Percentiles rank a stretch among this genome's conserved stretches.
These are phyloP conservation scores for Pyrochroa serraticornis DNA, from an alignment of 2,888 invertebrate genomes.

Conservation along the genomic window DNA sequence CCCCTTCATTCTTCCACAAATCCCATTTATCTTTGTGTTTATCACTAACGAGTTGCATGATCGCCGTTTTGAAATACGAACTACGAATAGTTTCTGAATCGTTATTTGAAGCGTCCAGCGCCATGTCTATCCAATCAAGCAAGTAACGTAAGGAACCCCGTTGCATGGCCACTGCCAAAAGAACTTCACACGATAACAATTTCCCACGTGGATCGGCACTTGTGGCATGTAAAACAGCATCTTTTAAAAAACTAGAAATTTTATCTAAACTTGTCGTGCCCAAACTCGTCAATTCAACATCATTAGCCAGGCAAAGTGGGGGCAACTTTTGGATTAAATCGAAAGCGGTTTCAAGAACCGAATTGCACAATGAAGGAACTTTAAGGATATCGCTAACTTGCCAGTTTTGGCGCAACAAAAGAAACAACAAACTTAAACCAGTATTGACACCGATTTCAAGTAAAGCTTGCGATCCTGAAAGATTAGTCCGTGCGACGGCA, in stretches of 20 bases:
- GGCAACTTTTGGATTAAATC: constrained; percentile 63
- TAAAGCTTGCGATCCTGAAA: constrained; percentile 61
- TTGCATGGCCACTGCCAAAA: constrained; percentile 65
- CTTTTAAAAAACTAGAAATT: constrained; percentile 62
- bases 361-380: constrained; percentile 62
- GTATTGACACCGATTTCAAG: constrained; percentile 68
- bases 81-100: constrained; percentile 36
- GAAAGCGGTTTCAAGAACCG: constrained; percentile 64
- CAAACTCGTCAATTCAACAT: constrained; percentile 62
- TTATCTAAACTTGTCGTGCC: constrained; percentile 62
- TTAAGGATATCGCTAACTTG: constrained; percentile 54
- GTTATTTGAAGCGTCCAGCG: constrained; percentile 55
- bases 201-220: constrained; percentile 60
- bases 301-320: constrained; percentile 65
- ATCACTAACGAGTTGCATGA: constrained; percentile 46
- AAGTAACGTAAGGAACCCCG: constrained; percentile 65
- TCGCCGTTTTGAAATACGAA: constrained; percentile 48
- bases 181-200: constrained; percentile 60
- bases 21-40: constrained; percentile 37
- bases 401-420: constrained; percentile 67
- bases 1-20: constrained; percentile 24
- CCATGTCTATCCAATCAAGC: constrained; percentile 69
- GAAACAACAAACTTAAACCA: constrained; percentile 65
- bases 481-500: constrained; percentile 37
- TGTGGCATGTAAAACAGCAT: constrained; percentile 59